These are phyloP conservation scores for Tenebrio molitor DNA, from an alignment of 1,140 invertebrate species.

Conservation along the genomic window DNA sequence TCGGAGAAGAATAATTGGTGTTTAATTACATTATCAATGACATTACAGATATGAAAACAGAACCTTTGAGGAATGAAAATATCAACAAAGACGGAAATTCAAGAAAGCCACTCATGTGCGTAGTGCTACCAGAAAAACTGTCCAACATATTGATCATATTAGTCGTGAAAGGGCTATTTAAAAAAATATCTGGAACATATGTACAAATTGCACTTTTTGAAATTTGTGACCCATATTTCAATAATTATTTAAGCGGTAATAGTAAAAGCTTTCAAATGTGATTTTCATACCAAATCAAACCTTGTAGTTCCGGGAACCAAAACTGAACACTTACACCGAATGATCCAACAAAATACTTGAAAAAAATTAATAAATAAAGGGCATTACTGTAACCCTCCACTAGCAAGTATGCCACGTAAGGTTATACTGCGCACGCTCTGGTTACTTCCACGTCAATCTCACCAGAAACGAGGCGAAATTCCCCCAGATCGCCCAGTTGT, in stretches of 20 bases:
- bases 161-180: background rate
- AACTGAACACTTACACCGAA: constrained; percentile 62
- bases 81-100: background rate
- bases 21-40: constrained; percentile 17
- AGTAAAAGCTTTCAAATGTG: constrained; percentile 2
- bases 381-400: constrained; percentile 63
- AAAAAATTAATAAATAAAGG: constrained; percentile 66
- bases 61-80: constrained; percentile 27
- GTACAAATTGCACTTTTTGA: background rate
- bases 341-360: constrained; percentile 64
- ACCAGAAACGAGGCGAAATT: constrained; percentile 26
- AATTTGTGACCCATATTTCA: constrained; percentile 32
- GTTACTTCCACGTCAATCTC: constrained; percentile 65
- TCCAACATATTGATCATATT: background rate
- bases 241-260: constrained; percentile 1
- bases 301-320: constrained; percentile 56
- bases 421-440: constrained; percentile 69
- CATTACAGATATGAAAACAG: constrained; percentile 31
- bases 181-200: constrained; percentile 14
- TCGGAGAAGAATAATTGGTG: too few relatives aligned
- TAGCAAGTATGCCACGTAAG: constrained; percentile 73
- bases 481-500: background rate
- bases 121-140: background rate
- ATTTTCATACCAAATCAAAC: constrained; percentile 50
- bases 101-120: too few relatives aligned